A percentile compares a stretch with the other conserved stretches of the same genome.
Conservation (phyloP, 2,113 vertebrate species). For the Quiscalus mexicanus region DNA sequence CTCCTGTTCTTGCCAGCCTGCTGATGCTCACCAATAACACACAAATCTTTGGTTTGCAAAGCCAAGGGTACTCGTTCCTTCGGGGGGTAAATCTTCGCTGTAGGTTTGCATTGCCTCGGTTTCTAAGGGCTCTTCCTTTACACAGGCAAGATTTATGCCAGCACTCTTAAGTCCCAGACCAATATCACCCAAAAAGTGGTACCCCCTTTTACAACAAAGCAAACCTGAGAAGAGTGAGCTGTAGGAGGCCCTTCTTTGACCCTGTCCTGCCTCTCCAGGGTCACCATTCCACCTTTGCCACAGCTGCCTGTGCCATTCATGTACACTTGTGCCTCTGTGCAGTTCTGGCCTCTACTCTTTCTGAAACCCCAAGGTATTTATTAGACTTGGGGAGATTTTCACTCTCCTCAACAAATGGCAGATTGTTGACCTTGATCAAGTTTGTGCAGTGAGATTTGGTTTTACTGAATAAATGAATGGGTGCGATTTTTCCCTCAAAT, state of each 20-base stretch:
- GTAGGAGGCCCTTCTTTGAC: not conserved
- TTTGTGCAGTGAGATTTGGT: not conserved
- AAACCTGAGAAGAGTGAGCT: not conserved
- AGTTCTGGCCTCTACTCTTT: not conserved
- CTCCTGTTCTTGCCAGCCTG: not conserved
- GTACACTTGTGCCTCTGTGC: not conserved
- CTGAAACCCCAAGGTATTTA: not conserved
- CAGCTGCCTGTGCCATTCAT: accelerated
- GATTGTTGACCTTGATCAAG: not conserved
- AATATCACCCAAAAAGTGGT: not conserved
- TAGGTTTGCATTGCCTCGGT: accelerated
- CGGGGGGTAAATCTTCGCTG: not conserved
- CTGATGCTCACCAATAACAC: not conserved
- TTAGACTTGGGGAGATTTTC: not conserved
- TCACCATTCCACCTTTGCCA: not conserved
- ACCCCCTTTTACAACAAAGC: not conserved
- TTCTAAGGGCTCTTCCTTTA: not conserved
- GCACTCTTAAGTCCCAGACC: not conserved
- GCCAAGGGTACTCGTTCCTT: accelerated
- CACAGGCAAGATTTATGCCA: not conserved
- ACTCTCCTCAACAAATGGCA: not conserved
- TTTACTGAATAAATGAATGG: not conserved
- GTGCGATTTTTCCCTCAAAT: not conserved
- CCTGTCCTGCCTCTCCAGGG: not conserved
- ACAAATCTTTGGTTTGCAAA: not conserved